Percentiles rank a stretch among this genome's conserved stretches.
These are phyloP conservation scores for Agonopterix alstromeriana DNA, from an alignment of 2,888 invertebrate species.

Conservation along the genomic window DNA sequence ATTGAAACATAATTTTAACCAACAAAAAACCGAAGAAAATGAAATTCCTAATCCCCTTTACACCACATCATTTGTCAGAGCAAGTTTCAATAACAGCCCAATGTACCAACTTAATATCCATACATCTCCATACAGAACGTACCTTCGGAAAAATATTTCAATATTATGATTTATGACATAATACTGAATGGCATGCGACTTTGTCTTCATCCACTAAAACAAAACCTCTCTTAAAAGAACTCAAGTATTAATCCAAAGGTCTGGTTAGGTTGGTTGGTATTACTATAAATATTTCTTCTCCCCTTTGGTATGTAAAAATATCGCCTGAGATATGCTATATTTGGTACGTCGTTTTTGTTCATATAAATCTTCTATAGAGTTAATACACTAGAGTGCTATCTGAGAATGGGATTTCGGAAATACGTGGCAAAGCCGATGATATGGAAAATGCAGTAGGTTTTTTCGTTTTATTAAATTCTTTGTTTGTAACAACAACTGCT, in stretches of 20 bases:
- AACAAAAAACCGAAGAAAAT: background rate
- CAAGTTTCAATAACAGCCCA: slow-evolving; percentile 59
- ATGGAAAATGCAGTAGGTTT: too few relatives aligned
- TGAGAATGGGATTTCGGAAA: slow-evolving; percentile 23
- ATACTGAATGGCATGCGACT: slow-evolving; percentile 42
- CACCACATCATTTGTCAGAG: slow-evolving; percentile 63
- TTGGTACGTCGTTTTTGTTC: slow-evolving; percentile 48
- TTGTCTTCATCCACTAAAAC: slow-evolving; percentile 17
- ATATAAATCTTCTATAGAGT: slow-evolving; percentile 67
- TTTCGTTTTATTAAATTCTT: too few relatives aligned
- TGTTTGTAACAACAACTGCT: too few relatives aligned
- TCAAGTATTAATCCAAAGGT: slow-evolving; percentile 9
- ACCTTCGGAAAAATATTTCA: slow-evolving; percentile 53
- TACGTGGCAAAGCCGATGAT: background rate
- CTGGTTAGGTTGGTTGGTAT: slow-evolving; percentile 27
- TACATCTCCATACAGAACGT: slow-evolving; percentile 27
- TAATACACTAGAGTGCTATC: slow-evolving; percentile 62
- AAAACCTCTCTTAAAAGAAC: slow-evolving; percentile 8
- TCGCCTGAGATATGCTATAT: slow-evolving; percentile 49
- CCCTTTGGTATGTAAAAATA: slow-evolving; percentile 70
- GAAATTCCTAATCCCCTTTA: slow-evolving; percentile 21
- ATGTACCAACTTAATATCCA: slow-evolving; percentile 38
- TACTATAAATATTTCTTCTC: slow-evolving; percentile 51
- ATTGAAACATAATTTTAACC: too few relatives aligned
- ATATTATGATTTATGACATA: slow-evolving; percentile 69